These are phyloP conservation scores for Cetonia aurata DNA, from an alignment of 2,888 invertebrate genomes.

Conservation along the genomic window DNA sequence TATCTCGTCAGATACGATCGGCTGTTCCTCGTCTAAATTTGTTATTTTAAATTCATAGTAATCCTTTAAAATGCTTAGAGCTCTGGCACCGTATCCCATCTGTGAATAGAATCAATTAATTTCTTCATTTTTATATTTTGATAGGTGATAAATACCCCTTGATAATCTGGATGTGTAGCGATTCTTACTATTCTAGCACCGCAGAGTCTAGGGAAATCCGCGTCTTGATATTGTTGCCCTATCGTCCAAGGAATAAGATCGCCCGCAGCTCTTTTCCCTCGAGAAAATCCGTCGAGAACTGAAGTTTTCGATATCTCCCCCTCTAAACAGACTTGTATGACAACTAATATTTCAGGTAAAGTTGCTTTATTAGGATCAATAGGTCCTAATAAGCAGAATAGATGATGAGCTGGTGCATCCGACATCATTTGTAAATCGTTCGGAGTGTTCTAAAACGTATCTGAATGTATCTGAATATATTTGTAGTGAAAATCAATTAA, in stretches of 20 bases:
- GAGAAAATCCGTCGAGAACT: conserved; percentile 82
- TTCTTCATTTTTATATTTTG: not conserved
- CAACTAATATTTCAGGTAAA: conserved; percentile 94
- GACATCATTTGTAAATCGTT: conserved; percentile 99
- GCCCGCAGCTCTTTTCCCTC: conserved; percentile 93
- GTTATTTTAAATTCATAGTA: conserved; percentile 90
- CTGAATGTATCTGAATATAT: conserved; percentile 6
- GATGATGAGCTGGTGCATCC: conserved; percentile 97
- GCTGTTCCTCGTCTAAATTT: conserved; percentile 73
- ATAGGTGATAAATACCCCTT: conserved; percentile 72
- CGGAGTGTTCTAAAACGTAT: conserved; percentile 83
- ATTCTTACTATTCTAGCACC: conserved; percentile 96
- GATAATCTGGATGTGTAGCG: conserved; percentile 98
- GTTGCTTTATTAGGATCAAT: conserved; percentile 77
- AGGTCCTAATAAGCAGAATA: conserved; percentile 95
- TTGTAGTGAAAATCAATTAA: not conserved
- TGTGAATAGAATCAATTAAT: conserved; percentile 61
- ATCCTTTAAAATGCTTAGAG: conserved; percentile 84
- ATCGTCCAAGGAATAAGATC: conserved; percentile 99
- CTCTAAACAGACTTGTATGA: conserved; percentile 86
- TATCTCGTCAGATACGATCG: conserved; percentile 63
- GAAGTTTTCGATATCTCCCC: conserved; percentile 80
- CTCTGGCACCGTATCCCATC: conserved; percentile 97
- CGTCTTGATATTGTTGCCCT: conserved; percentile 95
- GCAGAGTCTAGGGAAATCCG: conserved; percentile 89